Evolutionary conservation across 2,113 vertebrate genomes (phyloP), one percentile per base, ranked within the genome.

Genomic region (Hypomesus transpacificus): DNA sequence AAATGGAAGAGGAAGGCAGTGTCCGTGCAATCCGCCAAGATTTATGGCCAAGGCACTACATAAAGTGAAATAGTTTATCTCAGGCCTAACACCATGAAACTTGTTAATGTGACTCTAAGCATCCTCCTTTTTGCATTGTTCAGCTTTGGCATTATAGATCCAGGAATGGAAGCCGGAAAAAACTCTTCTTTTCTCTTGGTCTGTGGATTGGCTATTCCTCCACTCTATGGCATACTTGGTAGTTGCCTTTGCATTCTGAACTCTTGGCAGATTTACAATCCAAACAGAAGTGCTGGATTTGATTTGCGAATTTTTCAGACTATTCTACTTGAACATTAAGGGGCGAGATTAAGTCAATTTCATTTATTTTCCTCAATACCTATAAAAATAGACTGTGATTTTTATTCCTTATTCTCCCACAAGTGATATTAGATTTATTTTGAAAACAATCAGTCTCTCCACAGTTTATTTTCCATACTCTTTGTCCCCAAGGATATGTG

Each of bases 51-150:
- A 66, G 69, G 73, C 75, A 85, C 82, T 73, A 75, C 79, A 87
- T 87, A 71, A 87, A 90, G 76, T 85, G 73, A 85, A 86, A 81
- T 76, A 81, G 84, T 87, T 90, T 85, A 87, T 87, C 85, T 87
- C 69, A 61, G 68, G 80, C 66, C 70, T 72, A 87, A 86, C 81
- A 86, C 85, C 78, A 76, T 78, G 85, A 85, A 89, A 84, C 77
- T 81, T 84, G 76, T 82, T 87, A 84, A 89, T 75, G 74, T 14
- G 67, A 67, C 78, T 70, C 71, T n/a, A 5, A 67, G 57, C 69
- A 53, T 64, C 52, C 74, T 82, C 39, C 77, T 74, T 73, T 81
- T 78, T 78, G 74, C 79, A 84, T 86, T 77, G 75, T 75, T 16
- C 60, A 61, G 69, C 70, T 81, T 57, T 17, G 66, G 22, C 54